A percentile compares a stretch with the other conserved stretches of the same genome.
These are phyloP conservation scores for Cotesia typhae DNA, from an alignment of 1,140 invertebrate species.

Conservation along the genomic window DNA sequence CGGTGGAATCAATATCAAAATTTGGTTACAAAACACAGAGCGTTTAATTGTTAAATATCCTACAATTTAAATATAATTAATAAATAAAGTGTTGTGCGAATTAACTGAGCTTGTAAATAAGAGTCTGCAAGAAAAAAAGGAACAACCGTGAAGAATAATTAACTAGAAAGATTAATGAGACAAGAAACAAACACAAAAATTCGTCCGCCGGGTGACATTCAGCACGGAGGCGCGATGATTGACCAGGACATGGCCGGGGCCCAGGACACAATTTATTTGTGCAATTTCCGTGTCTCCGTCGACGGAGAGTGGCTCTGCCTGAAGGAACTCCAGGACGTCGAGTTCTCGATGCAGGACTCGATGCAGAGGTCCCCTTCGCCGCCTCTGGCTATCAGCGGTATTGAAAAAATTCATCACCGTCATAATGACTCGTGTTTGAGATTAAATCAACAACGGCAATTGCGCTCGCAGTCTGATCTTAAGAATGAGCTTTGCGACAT, in stretches of 20 bases:
- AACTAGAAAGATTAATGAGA: constrained; percentile 46
- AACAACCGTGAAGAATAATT: constrained; percentile 18
- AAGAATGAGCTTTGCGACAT: constrained; percentile 60
- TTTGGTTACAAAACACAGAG: constrained; percentile 27
- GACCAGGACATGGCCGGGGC: constrained; percentile 81
- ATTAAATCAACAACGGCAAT: constrained; percentile 36
- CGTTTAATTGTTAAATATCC: constrained; percentile 35
- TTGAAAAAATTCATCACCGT: constrained; percentile 42
- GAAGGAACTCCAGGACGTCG: constrained; percentile 91
- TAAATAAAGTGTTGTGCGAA: background rate
- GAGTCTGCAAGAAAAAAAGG: constrained; percentile 1
- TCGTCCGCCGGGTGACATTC: constrained; percentile 57
- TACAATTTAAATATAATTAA: too few relatives aligned
- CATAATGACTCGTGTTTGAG: constrained; percentile 42
- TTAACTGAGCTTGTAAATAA: too few relatives aligned
- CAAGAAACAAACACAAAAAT: constrained; percentile 57
- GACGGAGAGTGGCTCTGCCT: constrained; percentile 98
- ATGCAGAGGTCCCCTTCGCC: constrained; percentile 70
- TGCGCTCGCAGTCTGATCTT: constrained; percentile 46
- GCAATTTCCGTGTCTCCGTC: constrained; percentile 96
- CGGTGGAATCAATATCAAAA: constrained; percentile 59
- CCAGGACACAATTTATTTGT: constrained; percentile 95
- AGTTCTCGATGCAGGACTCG: constrained; percentile 77
- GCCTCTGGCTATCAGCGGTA: constrained; percentile 61
- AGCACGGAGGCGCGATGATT: constrained; percentile 61